Evolutionary conservation across 2,888 invertebrate species (phyloP), one percentile per base, ranked within the genome.

Genomic region (Elmis aenea): DNA sequence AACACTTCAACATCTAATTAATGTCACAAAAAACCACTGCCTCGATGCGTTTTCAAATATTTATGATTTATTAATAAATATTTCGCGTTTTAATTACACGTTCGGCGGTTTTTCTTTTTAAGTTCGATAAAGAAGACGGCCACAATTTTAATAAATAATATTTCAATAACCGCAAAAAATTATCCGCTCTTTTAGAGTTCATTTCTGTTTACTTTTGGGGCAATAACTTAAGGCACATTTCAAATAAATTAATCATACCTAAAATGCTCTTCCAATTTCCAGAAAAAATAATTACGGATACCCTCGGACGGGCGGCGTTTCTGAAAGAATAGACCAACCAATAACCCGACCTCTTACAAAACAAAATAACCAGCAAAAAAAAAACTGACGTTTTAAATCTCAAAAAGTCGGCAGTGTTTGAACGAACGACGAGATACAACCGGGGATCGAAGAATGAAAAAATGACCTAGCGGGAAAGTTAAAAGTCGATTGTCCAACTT

Each of bases 351-450:
- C 18, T 45, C 5, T 6, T 8, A 29, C 46, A 46, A 50, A 34
- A 45, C 45, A 37, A 46, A 39, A 45, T 34, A 34, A 40, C 20
- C 38, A 35, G 33, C 45, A 46, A 46, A 50, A 48, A 51, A 52
- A 51, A 5, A 6, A 30, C 38, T 43, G 50, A 48, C 51, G 51
- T 51, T 51, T 52, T 35, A 42, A 48, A 49, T 43, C 39, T 45
- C 37, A 46, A 48, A n/a, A 51, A 50, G 45, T 46, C 47, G 42
- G 13, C 42, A 24, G 18, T 28, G 29, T 12, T 26, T 14, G 23
- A 29, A 35, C 21, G 26, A 34, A 27, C 28, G 14, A 34, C 13
- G 13, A 23, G 18, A 13, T 16, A 33, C 14, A 34, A 18, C 22
- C 18, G 28, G 28, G 26, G 20, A 34, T 34, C 23, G 16, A 26